These are phyloP conservation scores for Drosophila lacertosa DNA, from an alignment of 1,140 invertebrate genomes.

Conservation along the genomic window DNA sequence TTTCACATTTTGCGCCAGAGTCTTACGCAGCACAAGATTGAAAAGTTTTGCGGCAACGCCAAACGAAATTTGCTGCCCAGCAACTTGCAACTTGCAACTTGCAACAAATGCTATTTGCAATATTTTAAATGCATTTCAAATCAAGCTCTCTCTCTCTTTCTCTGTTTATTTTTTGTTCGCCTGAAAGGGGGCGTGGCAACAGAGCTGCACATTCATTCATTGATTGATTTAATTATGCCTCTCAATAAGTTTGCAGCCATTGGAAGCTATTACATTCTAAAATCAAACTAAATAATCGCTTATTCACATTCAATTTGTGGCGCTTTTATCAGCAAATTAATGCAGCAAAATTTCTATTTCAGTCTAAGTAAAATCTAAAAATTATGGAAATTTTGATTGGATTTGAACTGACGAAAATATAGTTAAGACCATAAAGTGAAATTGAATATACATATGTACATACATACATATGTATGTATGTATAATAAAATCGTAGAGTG, in stretches of 20 bases:
- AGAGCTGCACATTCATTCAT: slow-evolving; percentile 7
- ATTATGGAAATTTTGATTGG: no score
- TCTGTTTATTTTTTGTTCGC: no score
- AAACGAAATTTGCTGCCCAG: neutral
- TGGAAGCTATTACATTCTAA: slow-evolving; percentile 8
- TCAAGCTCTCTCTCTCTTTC: no score
- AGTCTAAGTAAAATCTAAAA: no score
- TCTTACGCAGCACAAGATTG: slow-evolving; percentile 23
- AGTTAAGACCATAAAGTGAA: no score
- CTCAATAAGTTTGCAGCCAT: slow-evolving; percentile 44
- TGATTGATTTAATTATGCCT: slow-evolving; percentile 57
- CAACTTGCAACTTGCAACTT: slow-evolving; percentile 20
- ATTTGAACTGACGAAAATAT: no score
- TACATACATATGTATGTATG: no score
- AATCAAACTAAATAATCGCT: slow-evolving; percentile 23
- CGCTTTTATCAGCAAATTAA: no score
- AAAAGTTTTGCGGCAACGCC: neutral
- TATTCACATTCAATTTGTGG: slow-evolving; percentile 28
- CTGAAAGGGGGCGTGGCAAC: no score
- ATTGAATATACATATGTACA: no score
- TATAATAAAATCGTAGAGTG: no score
- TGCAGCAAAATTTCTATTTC: no score
- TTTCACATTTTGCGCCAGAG: slow-evolving; percentile 32
- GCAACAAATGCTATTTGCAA: slow-evolving; percentile 68
- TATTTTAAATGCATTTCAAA: slow-evolving; percentile 75